Base-by-base conservation (phyloP, 92 coral and sea anemone genomes). In the Phenganax subtilis region DNA sequence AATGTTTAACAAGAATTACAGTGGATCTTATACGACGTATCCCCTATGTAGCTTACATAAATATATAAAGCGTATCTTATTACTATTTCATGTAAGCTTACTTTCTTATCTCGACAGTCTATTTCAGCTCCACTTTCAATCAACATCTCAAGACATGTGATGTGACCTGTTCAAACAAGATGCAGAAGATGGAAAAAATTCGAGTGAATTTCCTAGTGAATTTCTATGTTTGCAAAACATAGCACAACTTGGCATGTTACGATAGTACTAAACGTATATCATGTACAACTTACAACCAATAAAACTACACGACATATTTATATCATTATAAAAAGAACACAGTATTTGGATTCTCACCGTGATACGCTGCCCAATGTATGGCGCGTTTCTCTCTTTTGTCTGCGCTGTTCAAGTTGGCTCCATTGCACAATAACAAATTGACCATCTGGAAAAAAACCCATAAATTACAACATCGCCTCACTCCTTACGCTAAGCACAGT, bases 301-400 rank as follows among this genome's bases (percentile, higher is more conserved):
- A 69, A 69, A 69, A 51, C 30, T 30, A 7, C 7, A 20, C 31
- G 75, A 31, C 0, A 1, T 17, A 69, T 30, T 69, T 31, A 30
- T 73, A 12, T 11, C 6, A 30, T 6, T 17, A 8, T 54, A 28
- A 77, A 54, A 6, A 29, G 3, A 7, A 17, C n/a, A 17, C 12
- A 69, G 16, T 10, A 28, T 58, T 7, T 9, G 31, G 0, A 53
- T 15, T 54, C 91, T 86, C 71, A 93, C 98, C 98, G 92, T 90
- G 88, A 72, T 82, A 90, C 6, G 98, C 98, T 30, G 98, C 98
- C 98, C 98, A 94, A 79, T 94, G 98, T 47, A 94, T 92, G 7
- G 98, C 97, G 66, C 92, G 86, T 57, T 96, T 87, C 75, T 94
- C 97, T 80, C 90, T 94, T 87, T 91, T 94, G 85, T 94, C 98